phyloP scores from a whole-genome alignment of 2,888 invertebrate genomes.

The Scaptomyza cyrtandrae region DNA sequence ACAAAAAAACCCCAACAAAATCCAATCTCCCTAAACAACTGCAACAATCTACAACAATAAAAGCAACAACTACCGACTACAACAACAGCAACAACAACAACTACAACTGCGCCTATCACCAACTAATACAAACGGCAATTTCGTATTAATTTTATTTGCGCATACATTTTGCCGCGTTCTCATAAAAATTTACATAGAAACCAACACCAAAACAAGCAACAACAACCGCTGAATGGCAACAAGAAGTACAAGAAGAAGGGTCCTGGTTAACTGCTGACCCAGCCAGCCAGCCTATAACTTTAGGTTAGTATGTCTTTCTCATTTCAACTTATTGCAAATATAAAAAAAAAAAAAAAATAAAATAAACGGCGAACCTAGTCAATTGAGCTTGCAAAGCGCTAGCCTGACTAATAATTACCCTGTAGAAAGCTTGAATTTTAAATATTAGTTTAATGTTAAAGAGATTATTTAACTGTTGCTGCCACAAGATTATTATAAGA shows the following conservation, averaged over 20 bases:
- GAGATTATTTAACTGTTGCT: neutral
- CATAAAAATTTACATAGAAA: conserved; percentile 79
- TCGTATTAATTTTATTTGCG: conserved; percentile 78
- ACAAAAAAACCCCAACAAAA: conserved; percentile 3
- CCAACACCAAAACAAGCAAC: conserved; percentile 46
- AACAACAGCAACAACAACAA: conserved; percentile 33
- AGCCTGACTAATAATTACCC: conserved; percentile 14
- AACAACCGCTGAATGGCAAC: conserved; percentile 54
- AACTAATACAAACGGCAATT: conserved; percentile 58
- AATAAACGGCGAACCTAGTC: conserved; percentile 3
- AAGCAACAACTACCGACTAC: conserved; percentile 36
- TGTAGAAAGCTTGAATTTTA: neutral
- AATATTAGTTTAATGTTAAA: no score
- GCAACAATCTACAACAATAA: conserved; percentile 49
- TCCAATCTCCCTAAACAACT: conserved; percentile 39
- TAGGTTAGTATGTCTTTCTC: conserved; percentile 72
- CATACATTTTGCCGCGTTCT: conserved; percentile 64
- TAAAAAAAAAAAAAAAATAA: conserved; percentile 2
- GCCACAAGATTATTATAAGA: neutral
- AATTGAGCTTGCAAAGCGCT: neutral
- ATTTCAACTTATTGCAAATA: conserved; percentile 46
- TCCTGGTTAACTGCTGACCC: conserved; percentile 77
- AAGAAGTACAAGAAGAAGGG: conserved; percentile 46
- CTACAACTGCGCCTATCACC: conserved; percentile 47
- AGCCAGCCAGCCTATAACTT: conserved; percentile 65